Evolutionary conservation across 2,797 vertebrate species (phyloP).

Genomic region (Cynopterus sphinx): DNA sequence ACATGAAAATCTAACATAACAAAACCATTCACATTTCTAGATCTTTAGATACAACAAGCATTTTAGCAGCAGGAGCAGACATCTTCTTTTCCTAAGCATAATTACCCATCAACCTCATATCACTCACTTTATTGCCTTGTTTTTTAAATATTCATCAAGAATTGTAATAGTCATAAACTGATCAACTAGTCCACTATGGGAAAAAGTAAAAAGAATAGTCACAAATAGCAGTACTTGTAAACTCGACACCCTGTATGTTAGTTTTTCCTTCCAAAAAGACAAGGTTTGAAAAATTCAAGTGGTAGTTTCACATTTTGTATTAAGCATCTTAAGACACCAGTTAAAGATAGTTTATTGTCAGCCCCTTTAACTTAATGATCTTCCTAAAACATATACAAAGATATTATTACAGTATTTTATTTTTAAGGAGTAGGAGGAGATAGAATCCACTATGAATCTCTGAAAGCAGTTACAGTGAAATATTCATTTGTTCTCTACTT

Average conservation of each 20-base stretch:
- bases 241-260: conserved; percentile 24
- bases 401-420: conserved; percentile 20
- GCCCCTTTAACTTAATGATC: conserved; percentile 58
- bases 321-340: conserved; percentile 70
- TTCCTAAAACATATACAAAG: conserved; percentile 60
- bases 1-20: background rate
- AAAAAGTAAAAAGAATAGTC: conserved; percentile 12
- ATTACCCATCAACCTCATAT: background rate
- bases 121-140: background rate
- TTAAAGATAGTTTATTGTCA: conserved; percentile 55
- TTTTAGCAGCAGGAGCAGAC: background rate
- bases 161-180: background rate
- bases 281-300: conserved; percentile 19
- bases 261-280: conserved; percentile 45
- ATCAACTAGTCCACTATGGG: background rate
- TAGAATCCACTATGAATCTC: conserved; percentile 7
- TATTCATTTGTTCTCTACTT: conserved; percentile 56
- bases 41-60: background rate
- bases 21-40: background rate
- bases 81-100: background rate
- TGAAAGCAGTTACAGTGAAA: conserved; percentile 41
- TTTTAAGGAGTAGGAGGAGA: conserved; percentile 61
- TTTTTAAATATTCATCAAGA: conserved; percentile 7
- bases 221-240: conserved; percentile 24
- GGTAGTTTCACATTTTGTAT: conserved; percentile 61